These are phyloP conservation scores for Caenorhabditis sp. DNA, from an alignment of 2,888 invertebrate genomes.

Conservation along the genomic window DNA sequence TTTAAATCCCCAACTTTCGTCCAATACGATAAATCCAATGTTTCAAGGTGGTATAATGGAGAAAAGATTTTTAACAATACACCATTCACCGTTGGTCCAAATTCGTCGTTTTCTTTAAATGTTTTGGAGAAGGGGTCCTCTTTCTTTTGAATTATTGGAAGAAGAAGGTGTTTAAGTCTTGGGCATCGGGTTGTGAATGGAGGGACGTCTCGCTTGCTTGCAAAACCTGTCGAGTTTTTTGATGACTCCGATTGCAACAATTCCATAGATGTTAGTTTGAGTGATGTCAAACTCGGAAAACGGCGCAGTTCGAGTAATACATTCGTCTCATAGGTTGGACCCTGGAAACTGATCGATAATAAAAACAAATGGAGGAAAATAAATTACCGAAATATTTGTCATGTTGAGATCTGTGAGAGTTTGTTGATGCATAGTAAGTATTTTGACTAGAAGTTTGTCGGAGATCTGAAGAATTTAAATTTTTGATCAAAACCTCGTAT, in stretches of 20 bases:
- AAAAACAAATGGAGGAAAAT: no score
- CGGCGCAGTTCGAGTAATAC: constrained; percentile 35
- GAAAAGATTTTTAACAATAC: constrained; percentile 49
- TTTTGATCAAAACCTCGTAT: no score
- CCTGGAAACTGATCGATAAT: no score
- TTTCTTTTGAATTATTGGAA: no score
- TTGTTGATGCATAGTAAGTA: constrained; percentile 45
- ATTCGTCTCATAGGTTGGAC: constrained; percentile 42
- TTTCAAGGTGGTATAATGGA: constrained; percentile 44
- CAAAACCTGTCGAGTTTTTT: background rate
- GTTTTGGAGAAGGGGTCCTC: no score
- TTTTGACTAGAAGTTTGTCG: constrained; percentile 41
- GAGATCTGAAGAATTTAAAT: constrained; percentile 21
- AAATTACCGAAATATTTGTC: constrained; percentile 47
- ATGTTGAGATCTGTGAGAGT: constrained; percentile 43
- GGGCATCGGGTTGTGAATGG: constrained; percentile 52
- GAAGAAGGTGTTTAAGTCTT: constrained; percentile 30
- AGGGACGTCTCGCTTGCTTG: constrained; percentile 17
- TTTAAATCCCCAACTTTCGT: constrained; percentile 75
- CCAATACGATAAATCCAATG: constrained; percentile 65
- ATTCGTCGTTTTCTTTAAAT: constrained; percentile 22
- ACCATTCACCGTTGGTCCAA: constrained; percentile 45
- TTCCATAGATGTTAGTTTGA: constrained; percentile 53
- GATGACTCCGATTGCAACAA: constrained; percentile 16
- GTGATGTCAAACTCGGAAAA: constrained; percentile 35